These are phyloP conservation scores for Cossypha heuglini DNA, from an alignment of 2,797 vertebrate genomes.

Conservation along the genomic window DNA sequence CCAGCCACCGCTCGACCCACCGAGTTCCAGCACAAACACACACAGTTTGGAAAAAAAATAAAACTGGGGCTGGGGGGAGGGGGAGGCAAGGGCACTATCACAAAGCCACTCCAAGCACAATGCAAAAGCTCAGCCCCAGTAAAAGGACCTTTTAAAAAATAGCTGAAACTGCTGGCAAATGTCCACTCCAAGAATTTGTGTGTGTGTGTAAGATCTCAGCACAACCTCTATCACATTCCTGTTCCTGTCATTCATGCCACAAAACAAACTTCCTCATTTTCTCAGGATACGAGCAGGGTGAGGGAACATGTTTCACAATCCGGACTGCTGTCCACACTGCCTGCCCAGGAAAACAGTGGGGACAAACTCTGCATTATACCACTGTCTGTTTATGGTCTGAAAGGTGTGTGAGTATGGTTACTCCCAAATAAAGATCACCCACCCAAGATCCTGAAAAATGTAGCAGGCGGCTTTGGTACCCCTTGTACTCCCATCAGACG, in stretches of 20 bases:
- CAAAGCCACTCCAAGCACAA: background rate
- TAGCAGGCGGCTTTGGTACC: background rate
- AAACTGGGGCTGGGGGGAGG: background rate
- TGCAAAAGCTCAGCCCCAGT: background rate
- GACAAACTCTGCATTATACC: background rate
- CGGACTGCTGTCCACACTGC: background rate
- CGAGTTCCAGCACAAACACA: background rate
- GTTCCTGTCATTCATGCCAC: background rate
- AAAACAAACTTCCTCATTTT: conserved; percentile 7
- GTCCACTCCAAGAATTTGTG: background rate
- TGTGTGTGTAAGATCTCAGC: background rate
- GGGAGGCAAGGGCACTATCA: background rate
- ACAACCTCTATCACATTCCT: background rate
- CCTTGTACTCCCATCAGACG: accelerated
- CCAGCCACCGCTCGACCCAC: background rate
- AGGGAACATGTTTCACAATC: background rate
- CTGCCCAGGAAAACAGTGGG: background rate
- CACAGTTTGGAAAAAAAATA: background rate
- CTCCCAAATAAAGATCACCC: background rate
- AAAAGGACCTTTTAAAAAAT: background rate
- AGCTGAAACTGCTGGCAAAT: background rate
- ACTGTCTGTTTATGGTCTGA: background rate
- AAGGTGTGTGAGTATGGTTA: background rate
- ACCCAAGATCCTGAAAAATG: background rate
- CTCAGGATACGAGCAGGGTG: background rate